Base-by-base conservation (phyloP, 1,140 invertebrate genomes). In the Scaptomyza pallida region DNA sequence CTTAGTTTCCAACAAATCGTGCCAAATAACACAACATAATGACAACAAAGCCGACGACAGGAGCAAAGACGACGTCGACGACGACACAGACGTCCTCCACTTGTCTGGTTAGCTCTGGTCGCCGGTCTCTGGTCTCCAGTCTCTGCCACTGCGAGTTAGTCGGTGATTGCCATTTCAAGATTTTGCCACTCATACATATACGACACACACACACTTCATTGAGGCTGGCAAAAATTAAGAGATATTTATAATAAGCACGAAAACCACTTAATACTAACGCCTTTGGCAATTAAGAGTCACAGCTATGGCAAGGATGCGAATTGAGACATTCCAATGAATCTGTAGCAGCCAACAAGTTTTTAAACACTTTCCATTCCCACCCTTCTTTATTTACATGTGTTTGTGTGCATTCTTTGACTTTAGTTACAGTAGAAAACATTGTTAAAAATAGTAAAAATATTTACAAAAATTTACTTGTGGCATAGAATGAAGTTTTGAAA, bases 241-340 rank as follows among this genome's bases (percentile, higher is more conserved):
- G 89, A 90, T 90, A 90, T 90, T 90, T 90, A 90, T 90, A 90
- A 90, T 85, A 90, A 90, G 89, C 89, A 90, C 88, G 89, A 90
- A 90, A 90, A 90, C 89, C 89, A 90, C 89, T 90, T 90, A 90
- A 90, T 75, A 78, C 89, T 90, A 90, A 90, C 89, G 89, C 89
- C 89, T 90, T 89, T 90, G 80, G 83, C 89, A 90, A 90, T 90
- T 90, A 90, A 90, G 89, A 90, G 82, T 73, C 77, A 90, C 85
- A 88, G 72, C 72, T 65, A 61, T 19, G 21, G 21, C 51, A 67
- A 72, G 83, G 78, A 88, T 82, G 67, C 75, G 21, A 19, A 37
- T 41, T 35, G 17, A 62, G 35, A 48, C 65, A 54, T 69, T 75
- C 62, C 56, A 59, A 72, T 75, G 72, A 30, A 55, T 72, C 50